Evolutionary conservation across 2,888 invertebrate genomes (phyloP), one percentile per base, ranked within the genome.

Genomic region (Archaeoteleia sp.): DNA sequence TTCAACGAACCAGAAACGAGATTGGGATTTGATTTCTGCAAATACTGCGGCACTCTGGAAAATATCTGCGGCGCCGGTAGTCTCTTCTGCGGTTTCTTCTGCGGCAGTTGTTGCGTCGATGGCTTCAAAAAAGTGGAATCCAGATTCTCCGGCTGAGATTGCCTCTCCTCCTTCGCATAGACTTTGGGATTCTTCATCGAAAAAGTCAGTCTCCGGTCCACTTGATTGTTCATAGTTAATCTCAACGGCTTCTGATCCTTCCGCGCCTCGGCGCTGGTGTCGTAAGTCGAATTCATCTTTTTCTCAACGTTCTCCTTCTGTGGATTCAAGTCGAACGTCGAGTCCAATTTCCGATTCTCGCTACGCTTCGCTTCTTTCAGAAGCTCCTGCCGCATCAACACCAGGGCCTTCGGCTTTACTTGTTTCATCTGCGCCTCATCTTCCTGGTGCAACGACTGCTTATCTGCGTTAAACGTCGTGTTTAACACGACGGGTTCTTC

Each of bases 21-120:
- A 78, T 85, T 85, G 0, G 85, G 85, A 79, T 85, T 83, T 0
- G 85, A 85, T 20, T 84, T 85, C 49, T 84, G 84, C 32, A 85
- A 72, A 8, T 75, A 77, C 15, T 80, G 78, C 0, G 85, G 84
- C 25, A 83, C 71, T 14, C 79, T 82, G 0, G 84, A 79, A 1
- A 79, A 70, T 27, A 70, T 70, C 1, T 72, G 74, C 0, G 80
- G 76, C 1, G 71, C 70, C 12, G 76, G 76, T 9, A 80, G 62
- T 42, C 73, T 74, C 0, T 65, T 54, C 6, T 60, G 42, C 7
- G 60, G 57, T 34, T 77, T 74, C 0, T 45, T 20, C 20, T 20
- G 20, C 5, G 20, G 68, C 30, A 10, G 54, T 4, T 20, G 2
- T 25, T 4, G 13, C 3, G 32, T 34, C 2, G 23, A 5, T 1